Percentiles rank a stretch among this genome's conserved stretches.
Conservation (phyloP, 2,888 invertebrate genomes). For the Sepiola atlantica region DNA sequence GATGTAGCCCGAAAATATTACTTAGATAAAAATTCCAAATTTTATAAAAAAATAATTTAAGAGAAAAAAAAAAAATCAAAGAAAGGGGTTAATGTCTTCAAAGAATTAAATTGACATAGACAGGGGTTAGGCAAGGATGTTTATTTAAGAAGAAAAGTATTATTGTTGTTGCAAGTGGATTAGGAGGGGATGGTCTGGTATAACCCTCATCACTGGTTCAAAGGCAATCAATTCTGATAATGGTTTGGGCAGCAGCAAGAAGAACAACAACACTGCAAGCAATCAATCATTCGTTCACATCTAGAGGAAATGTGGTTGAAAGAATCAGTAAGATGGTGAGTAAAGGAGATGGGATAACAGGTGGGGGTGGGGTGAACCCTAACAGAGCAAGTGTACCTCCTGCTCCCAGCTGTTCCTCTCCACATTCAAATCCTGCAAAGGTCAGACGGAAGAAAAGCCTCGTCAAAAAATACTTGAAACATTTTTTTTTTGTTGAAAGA, state of each 20-base stretch:
- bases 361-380: constrained; percentile 16
- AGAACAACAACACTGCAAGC: constrained; percentile 40
- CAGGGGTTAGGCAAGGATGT: not conserved
- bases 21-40: not conserved
- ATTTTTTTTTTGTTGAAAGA: constrained; percentile 4
- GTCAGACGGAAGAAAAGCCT: constrained; percentile 43
- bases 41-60: constrained; percentile 3
- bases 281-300: constrained; percentile 39
- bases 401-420: constrained; percentile 41
- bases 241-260: not conserved
- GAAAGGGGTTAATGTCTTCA: not conserved
- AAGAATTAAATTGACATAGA: not conserved
- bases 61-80: not conserved
- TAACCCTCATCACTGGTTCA: not conserved
- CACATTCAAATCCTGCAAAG: constrained; percentile 46
- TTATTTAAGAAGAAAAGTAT: not conserved
- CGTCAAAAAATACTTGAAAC: constrained; percentile 33
- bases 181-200: constrained; percentile 4
- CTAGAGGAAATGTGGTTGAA: constrained; percentile 40
- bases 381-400: constrained; percentile 42
- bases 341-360: not conserved
- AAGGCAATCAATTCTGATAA: not conserved
- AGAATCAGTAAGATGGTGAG: not conserved
- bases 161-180: not conserved
- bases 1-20: not conserved